Conservation (phyloP, 2,113 vertebrate genomes). For the Desmodus rotundus region DNA sequence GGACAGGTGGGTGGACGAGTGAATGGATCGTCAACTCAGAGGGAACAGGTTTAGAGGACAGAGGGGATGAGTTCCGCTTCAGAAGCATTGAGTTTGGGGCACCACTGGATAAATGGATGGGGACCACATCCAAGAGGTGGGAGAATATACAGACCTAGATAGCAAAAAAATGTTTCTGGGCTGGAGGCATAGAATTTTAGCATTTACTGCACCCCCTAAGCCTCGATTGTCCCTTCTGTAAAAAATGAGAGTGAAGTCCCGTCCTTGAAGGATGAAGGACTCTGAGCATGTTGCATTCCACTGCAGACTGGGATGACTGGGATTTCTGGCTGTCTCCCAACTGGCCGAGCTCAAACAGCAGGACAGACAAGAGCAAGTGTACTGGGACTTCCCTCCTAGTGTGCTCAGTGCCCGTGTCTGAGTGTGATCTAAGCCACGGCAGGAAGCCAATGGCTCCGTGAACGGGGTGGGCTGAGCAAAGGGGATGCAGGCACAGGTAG, state of each 20-base stretch:
- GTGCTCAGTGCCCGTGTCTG: background rate
- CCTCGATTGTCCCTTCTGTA: background rate
- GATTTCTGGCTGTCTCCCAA: background rate
- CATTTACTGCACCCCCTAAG: background rate
- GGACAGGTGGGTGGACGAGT: background rate
- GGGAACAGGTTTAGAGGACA: background rate
- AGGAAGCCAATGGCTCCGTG: no score
- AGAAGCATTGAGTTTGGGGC: background rate
- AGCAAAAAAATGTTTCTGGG: background rate
- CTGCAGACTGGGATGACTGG: background rate
- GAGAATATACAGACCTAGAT: background rate
- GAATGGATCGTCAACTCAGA: background rate
- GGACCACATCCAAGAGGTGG: background rate
- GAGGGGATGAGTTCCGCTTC: background rate
- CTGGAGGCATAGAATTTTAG: background rate
- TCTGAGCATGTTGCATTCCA: background rate
- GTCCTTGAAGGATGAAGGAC: background rate
- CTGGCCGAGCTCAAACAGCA: background rate
- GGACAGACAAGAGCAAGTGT: background rate
- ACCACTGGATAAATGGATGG: background rate
- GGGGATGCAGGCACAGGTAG: background rate
- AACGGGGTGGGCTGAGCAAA: background rate
- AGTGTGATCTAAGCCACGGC: no score
- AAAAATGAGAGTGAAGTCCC: background rate
- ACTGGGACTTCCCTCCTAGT: background rate